Evolutionary conservation across 2,797 vertebrate species (phyloP).

Genomic region (Enteromius viviparus): DNA sequence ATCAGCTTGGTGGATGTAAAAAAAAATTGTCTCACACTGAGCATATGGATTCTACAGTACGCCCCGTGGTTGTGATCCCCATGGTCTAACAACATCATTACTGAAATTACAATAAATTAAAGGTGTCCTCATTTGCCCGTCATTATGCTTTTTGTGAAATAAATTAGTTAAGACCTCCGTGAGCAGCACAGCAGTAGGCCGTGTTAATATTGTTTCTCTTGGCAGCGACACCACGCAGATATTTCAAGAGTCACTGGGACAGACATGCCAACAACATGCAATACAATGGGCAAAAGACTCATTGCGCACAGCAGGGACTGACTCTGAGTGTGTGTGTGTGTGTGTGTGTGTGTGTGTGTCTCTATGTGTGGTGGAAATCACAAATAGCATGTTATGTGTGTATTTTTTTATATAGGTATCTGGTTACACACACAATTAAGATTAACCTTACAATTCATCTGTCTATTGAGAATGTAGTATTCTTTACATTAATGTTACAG

Average conservation of each 20-base stretch:
- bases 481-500: no score
- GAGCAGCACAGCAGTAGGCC: constrained; percentile 4
- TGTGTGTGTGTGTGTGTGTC: no score
- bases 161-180: neutral
- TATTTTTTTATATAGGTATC: no score
- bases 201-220: constrained; percentile 15
- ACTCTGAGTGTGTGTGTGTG: neutral
- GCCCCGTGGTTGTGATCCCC: neutral
- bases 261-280: constrained; percentile 1
- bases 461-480: no score
- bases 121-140: neutral
- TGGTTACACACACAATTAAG: no score
- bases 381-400: neutral
- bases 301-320: neutral
- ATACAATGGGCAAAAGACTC: constrained; percentile 9
- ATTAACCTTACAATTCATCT: no score
- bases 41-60: no score
- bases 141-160: neutral
- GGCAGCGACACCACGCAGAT: constrained; percentile 1
- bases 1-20: neutral
- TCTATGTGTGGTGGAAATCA: neutral
- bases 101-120: neutral
- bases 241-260: constrained; percentile 4
- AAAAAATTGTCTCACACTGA: neutral
- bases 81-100: neutral